These are phyloP conservation scores for Toxotes lorentzi DNA, from an alignment of 2,797 vertebrate species.

Conservation along the genomic window DNA sequence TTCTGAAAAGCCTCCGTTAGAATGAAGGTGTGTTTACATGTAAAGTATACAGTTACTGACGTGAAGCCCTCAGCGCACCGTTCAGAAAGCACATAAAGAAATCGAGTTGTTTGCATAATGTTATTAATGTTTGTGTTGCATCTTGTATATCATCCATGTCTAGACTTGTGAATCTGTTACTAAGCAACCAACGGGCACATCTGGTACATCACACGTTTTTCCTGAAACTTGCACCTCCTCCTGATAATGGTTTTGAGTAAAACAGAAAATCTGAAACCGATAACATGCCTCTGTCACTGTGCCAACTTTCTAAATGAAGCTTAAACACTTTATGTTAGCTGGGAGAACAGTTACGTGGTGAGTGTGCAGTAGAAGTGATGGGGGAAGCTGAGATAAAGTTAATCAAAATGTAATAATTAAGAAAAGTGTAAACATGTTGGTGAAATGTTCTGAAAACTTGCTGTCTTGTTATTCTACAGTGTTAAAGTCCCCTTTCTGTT, in stretches of 20 bases:
- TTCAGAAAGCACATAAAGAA: background rate
- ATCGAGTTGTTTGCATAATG: background rate
- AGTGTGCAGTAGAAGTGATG: background rate
- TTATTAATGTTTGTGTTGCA: background rate
- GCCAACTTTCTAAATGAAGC: background rate
- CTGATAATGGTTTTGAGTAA: background rate
- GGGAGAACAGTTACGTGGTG: background rate
- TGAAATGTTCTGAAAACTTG: background rate
- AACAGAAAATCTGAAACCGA: background rate
- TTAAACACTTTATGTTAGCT: background rate
- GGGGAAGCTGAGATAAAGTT: background rate
- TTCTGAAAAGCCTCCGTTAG: background rate
- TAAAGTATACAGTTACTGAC: background rate
- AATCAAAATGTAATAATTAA: background rate
- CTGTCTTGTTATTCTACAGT: background rate
- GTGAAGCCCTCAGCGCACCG: background rate
- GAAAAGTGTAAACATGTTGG: background rate
- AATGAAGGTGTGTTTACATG: background rate
- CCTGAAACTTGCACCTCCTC: background rate
- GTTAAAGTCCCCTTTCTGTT: constrained; percentile 19
- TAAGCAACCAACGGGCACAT: constrained; percentile 7
- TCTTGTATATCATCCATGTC: background rate
- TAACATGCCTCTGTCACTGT: background rate
- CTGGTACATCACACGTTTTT: background rate
- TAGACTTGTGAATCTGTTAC: background rate